Base-by-base conservation (phyloP, 2,888 invertebrate genomes). In the Dryadula phaetusa region DNA sequence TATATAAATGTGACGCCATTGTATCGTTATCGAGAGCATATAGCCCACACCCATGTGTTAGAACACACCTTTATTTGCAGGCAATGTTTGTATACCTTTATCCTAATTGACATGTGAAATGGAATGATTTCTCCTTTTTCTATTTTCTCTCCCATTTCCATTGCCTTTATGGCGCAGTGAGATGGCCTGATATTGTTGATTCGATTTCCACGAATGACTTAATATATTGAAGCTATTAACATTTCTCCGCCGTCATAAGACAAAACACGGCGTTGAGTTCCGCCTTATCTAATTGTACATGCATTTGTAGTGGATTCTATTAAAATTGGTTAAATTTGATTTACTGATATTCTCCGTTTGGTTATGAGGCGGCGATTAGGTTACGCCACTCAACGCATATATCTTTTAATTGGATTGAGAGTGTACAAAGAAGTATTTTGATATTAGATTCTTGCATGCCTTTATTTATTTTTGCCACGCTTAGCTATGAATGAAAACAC, bases 41-140 rank as follows among this genome's bases (percentile, higher is more conserved):
- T 40, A 42, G 58, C 62, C 74, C 76, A 71, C 75, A 58, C 74
- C 76, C 70, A 56, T 70, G 73, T 74, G 69, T 52, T n/a, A n/a
- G n/a, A 47, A 71, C 60, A 56, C 67, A 65, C 75, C 78, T 75
- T 74, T 78, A 78, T 78, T 78, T 77, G 71, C 64, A 37, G 54
- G 53, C 34, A 34, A 61, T 78, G 79, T 76, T 76, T 75, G 66
- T 72, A 70, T 64, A 64, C 74, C 77, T 75, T 77, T 77, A 77
- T 75, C 71, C 72, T 77, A 77, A 78, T 77, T 78, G 76, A 70
- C 68, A 65, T 67, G 66, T 72, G 64, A 69, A 70, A 69, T 69
- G 42, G 61, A 62, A 69, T 56, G 40, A 54, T 52, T 69, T 62
- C 44, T 18, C 37, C 37, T 10, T 12, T 37, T 37, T 37, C 37